Evolutionary conservation across 2,888 invertebrate genomes (phyloP).

Genomic region (Drosophila nr. perissopoda): DNA sequence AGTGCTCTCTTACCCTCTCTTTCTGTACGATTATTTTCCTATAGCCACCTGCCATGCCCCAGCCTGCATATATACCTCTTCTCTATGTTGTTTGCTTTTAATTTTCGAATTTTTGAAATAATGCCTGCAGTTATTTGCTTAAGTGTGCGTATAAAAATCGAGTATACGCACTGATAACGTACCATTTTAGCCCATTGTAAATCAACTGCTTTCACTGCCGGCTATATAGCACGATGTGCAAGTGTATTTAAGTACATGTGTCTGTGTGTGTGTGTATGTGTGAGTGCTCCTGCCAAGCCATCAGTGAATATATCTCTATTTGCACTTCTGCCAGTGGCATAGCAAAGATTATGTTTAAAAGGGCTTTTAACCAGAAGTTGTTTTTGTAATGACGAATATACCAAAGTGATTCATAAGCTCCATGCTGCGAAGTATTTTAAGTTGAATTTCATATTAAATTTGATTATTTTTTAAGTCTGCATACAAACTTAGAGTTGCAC

Average conservation of each 20-base stretch:
- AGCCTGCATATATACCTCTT: constrained; percentile 23
- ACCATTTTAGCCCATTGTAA: constrained; percentile 61
- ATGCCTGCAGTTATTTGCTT: constrained; percentile 79
- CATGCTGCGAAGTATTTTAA: neutral
- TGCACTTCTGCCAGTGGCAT: constrained; percentile 40
- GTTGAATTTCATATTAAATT: neutral
- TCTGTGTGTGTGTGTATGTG: constrained; percentile 5
- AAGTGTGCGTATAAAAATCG: constrained; percentile 80
- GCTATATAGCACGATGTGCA: constrained; percentile 18
- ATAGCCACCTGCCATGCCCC: constrained; percentile 49
- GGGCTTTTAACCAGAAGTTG: neutral
- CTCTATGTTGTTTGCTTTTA: constrained; percentile 76
- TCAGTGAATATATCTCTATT: constrained; percentile 22
- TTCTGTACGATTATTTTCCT: constrained; percentile 57
- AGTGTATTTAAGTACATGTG: constrained; percentile 5
- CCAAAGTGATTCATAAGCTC: neutral
- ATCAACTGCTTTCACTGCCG: constrained; percentile 24
- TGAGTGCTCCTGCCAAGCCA: constrained; percentile 9
- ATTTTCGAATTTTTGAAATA: constrained; percentile 79
- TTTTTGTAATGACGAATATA: neutral
- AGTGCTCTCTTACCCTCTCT: neutral
- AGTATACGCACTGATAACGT: constrained; percentile 78
- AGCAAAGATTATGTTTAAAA: constrained; percentile 6
- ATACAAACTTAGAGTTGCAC: neutral
- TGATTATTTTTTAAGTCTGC: neutral